Percentiles rank a stretch among this genome's conserved stretches.
These are phyloP conservation scores for Sebastes hopkinsi DNA, from an alignment of 2,797 vertebrate genomes.

Conservation along the genomic window DNA sequence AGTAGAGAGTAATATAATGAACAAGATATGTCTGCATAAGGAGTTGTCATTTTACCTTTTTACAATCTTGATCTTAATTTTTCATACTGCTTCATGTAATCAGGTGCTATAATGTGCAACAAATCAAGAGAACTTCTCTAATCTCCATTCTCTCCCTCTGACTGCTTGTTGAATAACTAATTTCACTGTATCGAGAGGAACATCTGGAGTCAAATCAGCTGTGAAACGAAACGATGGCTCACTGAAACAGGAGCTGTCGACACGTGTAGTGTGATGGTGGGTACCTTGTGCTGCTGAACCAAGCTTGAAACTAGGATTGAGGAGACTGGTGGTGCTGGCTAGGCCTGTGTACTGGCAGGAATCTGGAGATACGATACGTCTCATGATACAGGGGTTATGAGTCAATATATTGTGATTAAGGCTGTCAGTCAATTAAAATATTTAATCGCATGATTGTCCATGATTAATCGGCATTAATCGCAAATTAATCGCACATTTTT, in stretches of 20 bases:
- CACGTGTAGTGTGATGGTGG: slow-evolving; percentile 24
- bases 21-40: background rate
- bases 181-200: slow-evolving; percentile 18
- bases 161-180: slow-evolving; percentile 9
- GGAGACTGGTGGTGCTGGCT: slow-evolving; percentile 22
- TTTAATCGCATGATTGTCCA: no score
- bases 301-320: slow-evolving; percentile 15
- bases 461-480: no score
- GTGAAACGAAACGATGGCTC: slow-evolving; percentile 23
- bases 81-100: background rate
- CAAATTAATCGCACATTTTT: no score
- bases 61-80: background rate
- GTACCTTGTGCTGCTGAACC: slow-evolving; percentile 6
- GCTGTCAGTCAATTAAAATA: no score
- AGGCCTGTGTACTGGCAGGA: no score
- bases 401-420: no score
- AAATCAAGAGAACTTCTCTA: background rate
- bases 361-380: no score
- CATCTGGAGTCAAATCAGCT: slow-evolving; percentile 50
- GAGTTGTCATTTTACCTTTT: background rate
- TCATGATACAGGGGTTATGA: no score
- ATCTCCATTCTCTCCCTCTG: background rate
- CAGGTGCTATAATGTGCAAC: background rate
- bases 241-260: slow-evolving; percentile 10
- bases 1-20: background rate